Evolutionary conservation across 1,140 invertebrate genomes (phyloP).

Genomic region (Lutraria rhynchaena): DNA sequence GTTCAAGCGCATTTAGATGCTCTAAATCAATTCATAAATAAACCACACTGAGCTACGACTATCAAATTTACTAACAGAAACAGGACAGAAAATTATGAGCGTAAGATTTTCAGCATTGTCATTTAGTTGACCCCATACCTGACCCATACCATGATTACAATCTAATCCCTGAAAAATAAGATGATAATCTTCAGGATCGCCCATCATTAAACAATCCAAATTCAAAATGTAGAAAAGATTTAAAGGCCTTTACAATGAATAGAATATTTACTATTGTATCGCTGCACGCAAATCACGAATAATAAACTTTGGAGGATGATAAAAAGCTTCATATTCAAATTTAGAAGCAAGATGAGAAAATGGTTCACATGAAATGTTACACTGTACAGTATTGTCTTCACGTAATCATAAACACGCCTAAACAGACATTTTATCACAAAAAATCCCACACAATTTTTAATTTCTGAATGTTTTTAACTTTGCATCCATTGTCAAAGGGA

Average conservation of each 20-base stretch:
- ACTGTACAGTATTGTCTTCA: not conserved
- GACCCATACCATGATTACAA: slow-evolving; percentile 32
- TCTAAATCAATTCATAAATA: too few relatives aligned
- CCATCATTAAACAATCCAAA: slow-evolving; percentile 43
- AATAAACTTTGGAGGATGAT: slow-evolving; percentile 35
- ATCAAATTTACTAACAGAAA: slow-evolving; percentile 7
- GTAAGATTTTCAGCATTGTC: slow-evolving; percentile 22
- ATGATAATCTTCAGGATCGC: slow-evolving; percentile 39
- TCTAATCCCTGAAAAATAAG: slow-evolving; percentile 40
- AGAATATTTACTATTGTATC: slow-evolving; percentile 44
- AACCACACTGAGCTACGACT: too few relatives aligned
- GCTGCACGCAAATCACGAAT: slow-evolving; percentile 51
- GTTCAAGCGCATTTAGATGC: too few relatives aligned
- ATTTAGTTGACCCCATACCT: slow-evolving; percentile 19
- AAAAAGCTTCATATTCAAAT: slow-evolving; percentile 5
- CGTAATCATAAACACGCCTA: not conserved
- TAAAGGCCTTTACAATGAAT: slow-evolving; percentile 37
- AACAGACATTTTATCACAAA: not conserved
- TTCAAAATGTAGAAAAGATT: slow-evolving; percentile 52
- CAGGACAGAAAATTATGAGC: not conserved
- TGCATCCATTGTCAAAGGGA: slow-evolving; percentile 32
- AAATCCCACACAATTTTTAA: too few relatives aligned
- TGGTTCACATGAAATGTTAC: not conserved
- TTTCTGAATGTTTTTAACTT: too few relatives aligned
- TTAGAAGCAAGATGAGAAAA: slow-evolving; percentile 38